phyloP scores from a whole-genome alignment of 1,140 invertebrate genomes.

The Magallana ariakensis region DNA sequence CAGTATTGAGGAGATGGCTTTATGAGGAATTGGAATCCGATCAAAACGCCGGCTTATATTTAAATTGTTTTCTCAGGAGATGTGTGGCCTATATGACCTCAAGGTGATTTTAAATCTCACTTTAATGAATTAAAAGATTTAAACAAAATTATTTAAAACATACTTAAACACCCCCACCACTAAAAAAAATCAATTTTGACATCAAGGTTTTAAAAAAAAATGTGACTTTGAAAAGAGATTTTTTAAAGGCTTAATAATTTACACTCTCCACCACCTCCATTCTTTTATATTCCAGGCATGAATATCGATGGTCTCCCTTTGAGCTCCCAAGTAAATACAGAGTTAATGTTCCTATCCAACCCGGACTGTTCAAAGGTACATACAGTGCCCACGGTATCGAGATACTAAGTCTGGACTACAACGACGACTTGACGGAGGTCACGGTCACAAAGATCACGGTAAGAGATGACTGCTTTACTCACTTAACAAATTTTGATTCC shows the following conservation, averaged over 20 bases:
- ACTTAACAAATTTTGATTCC: too few species aligned
- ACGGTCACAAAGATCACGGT: slow-evolving; percentile 52
- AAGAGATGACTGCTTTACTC: neutral
- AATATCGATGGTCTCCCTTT: slow-evolving; percentile 43
- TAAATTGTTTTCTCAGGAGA: neutral
- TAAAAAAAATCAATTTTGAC: neutral
- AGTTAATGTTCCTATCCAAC: slow-evolving; percentile 51
- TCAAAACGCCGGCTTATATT: neutral
- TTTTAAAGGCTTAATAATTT: neutral
- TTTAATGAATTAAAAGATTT: too few species aligned
- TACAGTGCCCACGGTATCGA: slow-evolving; percentile 63
- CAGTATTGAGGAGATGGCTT: neutral
- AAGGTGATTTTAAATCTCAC: neutral
- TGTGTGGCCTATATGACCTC: neutral
- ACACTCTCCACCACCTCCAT: neutral
- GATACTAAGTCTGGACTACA: slow-evolving; percentile 46
- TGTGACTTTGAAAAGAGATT: too few species aligned
- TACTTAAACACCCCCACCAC: neutral
- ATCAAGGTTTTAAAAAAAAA: neutral
- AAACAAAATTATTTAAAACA: neutral
- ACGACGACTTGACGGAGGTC: slow-evolving; percentile 31
- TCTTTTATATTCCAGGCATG: slow-evolving; percentile 39
- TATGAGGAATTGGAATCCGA: neutral
- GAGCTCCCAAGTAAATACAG: neutral
- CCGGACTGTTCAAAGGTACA: slow-evolving; percentile 59